Conservation (phyloP, 2,797 vertebrate genomes). For the Euphonia xanthogaster region DNA sequence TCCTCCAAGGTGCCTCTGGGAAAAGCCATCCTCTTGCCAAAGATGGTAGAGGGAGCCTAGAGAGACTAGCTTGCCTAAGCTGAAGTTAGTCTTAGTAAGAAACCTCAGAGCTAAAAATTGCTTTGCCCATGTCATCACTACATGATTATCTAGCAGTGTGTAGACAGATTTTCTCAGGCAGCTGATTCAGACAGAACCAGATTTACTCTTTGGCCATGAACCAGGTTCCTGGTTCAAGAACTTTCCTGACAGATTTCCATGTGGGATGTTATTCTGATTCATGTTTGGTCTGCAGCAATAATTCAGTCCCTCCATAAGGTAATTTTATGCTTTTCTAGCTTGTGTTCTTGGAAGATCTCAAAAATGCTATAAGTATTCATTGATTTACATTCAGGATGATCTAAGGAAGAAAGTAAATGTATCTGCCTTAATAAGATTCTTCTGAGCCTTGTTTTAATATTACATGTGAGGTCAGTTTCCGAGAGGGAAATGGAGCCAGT, state of each 20-base stretch:
- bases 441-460: constrained; percentile 6
- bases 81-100: background rate
- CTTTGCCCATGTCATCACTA: background rate
- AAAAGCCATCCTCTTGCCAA: background rate
- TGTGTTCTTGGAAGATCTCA: constrained; percentile 40
- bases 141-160: background rate
- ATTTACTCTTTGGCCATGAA: constrained; percentile 36
- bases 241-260: constrained; percentile 31
- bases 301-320: constrained; percentile 25
- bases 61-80: background rate
- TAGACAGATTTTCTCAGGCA: constrained; percentile 48
- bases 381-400: background rate
- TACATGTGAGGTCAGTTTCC: background rate
- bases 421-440: background rate
- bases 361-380: constrained; percentile 32
- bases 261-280: constrained; percentile 40
- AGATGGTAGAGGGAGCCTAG: background rate
- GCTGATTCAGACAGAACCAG: constrained; percentile 40
- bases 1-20: background rate
- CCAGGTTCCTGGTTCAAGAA: constrained; percentile 48
- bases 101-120: background rate
- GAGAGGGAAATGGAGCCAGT: background rate
- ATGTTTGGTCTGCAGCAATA: constrained; percentile 31
- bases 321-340: constrained; percentile 31
- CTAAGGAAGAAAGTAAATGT: background rate